Evolutionary conservation across 2,113 vertebrate species (phyloP).

Genomic region (Capreolus pygargus): DNA sequence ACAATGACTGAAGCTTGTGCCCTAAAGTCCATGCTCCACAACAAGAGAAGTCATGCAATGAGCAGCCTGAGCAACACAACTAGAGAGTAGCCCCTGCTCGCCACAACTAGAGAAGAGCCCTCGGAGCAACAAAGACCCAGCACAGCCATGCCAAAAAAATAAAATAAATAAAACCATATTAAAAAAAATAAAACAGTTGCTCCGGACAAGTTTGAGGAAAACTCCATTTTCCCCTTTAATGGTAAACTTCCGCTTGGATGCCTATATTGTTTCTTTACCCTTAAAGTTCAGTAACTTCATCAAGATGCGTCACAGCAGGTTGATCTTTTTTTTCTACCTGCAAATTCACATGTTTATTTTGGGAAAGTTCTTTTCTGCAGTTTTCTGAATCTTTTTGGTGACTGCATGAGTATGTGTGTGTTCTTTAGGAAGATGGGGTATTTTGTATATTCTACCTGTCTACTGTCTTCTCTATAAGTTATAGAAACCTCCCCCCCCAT

Average conservation of each 20-base stretch:
- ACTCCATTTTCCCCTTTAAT: not conserved
- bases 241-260: not conserved
- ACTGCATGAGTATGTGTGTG: not conserved
- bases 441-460: not conserved
- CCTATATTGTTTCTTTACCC: not conserved
- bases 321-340: not conserved
- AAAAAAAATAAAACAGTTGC: not conserved
- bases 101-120: not conserved
- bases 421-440: not conserved
- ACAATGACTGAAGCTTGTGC: not conserved
- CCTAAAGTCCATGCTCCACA: not conserved
- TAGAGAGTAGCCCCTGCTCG: not conserved
- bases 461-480: not conserved
- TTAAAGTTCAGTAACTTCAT: not conserved
- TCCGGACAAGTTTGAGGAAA: not conserved
- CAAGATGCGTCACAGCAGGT: not conserved
- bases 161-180: not conserved
- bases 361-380: not conserved
- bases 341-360: not conserved
- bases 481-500: fast-evolving
- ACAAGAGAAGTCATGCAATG: not conserved
- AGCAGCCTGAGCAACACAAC: not conserved
- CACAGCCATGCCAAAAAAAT: not conserved
- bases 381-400: not conserved
- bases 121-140: not conserved